Evolutionary conservation across 2,797 vertebrate genomes (phyloP).

Genomic region (Cebuella pygmaea): DNA sequence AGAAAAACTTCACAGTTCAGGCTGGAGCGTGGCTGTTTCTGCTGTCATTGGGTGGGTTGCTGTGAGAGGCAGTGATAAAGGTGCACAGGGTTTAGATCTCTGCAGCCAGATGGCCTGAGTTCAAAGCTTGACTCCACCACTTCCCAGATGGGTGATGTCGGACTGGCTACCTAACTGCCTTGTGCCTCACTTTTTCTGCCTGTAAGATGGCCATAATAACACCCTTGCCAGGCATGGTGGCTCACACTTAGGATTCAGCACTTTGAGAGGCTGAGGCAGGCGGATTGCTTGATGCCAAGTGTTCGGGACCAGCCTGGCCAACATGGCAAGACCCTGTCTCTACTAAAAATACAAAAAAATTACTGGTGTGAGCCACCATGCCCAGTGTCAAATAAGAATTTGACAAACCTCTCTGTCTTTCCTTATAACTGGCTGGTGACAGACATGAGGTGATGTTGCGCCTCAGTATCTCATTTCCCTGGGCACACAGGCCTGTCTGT

Average conservation of each 20-base stretch:
- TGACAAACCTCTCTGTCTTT: background rate
- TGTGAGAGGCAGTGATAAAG: background rate
- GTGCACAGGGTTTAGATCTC: background rate
- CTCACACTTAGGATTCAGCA: no score
- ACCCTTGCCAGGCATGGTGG: no score
- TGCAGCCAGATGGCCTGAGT: background rate
- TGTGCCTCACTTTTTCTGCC: background rate
- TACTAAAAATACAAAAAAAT: no score
- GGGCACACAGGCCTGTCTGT: background rate
- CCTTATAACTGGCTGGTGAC: conserved; percentile 67
- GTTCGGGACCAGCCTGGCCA: no score
- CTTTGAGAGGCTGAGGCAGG: no score
- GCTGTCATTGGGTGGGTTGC: background rate
- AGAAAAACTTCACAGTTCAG: background rate
- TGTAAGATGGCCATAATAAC: background rate
- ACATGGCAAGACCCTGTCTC: no score
- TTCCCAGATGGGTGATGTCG: background rate
- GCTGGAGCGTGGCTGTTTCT: accelerated
- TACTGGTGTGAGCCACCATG: no score
- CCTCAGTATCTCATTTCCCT: conserved; percentile 50
- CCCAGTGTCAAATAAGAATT: background rate
- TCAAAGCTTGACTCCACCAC: background rate
- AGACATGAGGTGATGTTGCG: conserved; percentile 1
- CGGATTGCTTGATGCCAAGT: no score
- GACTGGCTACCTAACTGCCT: background rate